These are phyloP conservation scores for Teinopalpus imperialis DNA, from an alignment of 2,888 invertebrate species.

Conservation along the genomic window DNA sequence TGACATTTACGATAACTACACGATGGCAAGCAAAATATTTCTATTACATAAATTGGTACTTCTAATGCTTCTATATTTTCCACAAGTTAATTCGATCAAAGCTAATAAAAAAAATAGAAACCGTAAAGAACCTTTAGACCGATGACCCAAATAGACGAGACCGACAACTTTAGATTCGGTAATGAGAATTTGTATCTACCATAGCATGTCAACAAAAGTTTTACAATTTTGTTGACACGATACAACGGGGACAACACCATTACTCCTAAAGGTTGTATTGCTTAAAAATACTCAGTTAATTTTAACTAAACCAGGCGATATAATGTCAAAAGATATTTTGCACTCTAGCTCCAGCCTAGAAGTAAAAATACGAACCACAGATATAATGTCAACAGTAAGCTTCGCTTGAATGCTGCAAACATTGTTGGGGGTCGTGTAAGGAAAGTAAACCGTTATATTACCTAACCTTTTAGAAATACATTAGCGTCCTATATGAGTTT, in stretches of 20 bases:
- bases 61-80: too few species aligned
- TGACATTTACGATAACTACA: too few species aligned
- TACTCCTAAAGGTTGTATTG: constrained; percentile 43
- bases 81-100: neutral
- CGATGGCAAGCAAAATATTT: too few species aligned
- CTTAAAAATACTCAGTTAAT: constrained; percentile 51
- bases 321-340: constrained; percentile 51
- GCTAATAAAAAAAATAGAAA: constrained; percentile 1
- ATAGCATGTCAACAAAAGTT: constrained; percentile 51
- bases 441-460: constrained; percentile 10
- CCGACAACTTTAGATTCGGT: constrained; percentile 42
- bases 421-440: constrained; percentile 13
- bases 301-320: constrained; percentile 46
- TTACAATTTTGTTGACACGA: constrained; percentile 44
- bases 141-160: constrained; percentile 45
- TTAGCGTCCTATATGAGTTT: too few species aligned
- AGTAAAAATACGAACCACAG: constrained; percentile 56
- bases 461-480: neutral
- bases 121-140: constrained; percentile 25
- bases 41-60: too few species aligned
- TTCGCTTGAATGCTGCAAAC: neutral
- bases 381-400: constrained; percentile 33
- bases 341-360: constrained; percentile 40
- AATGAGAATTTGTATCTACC: constrained; percentile 45
- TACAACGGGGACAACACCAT: constrained; percentile 43